A percentile compares a stretch with the other conserved stretches of the same genome.
Conservation (phyloP, 2,888 invertebrate species). For the Brenthis hecate region DNA sequence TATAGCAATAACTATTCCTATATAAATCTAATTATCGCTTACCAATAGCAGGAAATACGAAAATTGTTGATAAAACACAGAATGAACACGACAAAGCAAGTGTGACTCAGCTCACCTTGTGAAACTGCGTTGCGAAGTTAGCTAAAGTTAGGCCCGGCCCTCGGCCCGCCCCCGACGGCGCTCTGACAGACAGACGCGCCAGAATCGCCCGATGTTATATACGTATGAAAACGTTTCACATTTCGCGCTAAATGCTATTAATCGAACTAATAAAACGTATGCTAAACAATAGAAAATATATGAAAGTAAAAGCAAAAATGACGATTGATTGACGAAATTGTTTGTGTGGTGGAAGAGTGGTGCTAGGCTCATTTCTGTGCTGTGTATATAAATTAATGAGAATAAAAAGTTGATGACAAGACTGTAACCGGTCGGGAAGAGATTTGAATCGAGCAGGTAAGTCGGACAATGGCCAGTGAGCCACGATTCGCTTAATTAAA, state of each 20-base stretch:
- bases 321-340: slow-evolving; percentile 4
- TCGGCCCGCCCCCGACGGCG: slow-evolving; percentile 64
- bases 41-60: slow-evolving; percentile 47
- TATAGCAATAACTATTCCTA: not conserved
- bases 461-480: slow-evolving; percentile 73
- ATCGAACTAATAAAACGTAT: slow-evolving; percentile 51
- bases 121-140: slow-evolving; percentile 58
- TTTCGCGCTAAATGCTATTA: slow-evolving; percentile 44
- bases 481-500: slow-evolving; percentile 76
- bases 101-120: slow-evolving; percentile 73
- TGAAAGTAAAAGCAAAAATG: slow-evolving; percentile 24
- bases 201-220: slow-evolving; percentile 61
- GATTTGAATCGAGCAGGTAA: slow-evolving; percentile 74
- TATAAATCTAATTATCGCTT: slow-evolving; percentile 48
- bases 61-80: slow-evolving; percentile 30
- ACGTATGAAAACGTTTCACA: slow-evolving; percentile 57
- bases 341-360: slow-evolving; percentile 21
- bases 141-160: slow-evolving; percentile 62
- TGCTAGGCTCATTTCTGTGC: not conserved
- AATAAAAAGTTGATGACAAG: slow-evolving; percentile 66
- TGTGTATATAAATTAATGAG: slow-evolving; percentile 61
- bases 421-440: slow-evolving; percentile 60
- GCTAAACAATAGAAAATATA: slow-evolving; percentile 21
- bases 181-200: slow-evolving; percentile 63
- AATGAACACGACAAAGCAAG: slow-evolving; percentile 39